Percentiles rank a stretch among this genome's conserved stretches.
These are phyloP conservation scores for Zosterops borbonicus DNA, from an alignment of 2,113 vertebrate species.

Conservation along the genomic window DNA sequence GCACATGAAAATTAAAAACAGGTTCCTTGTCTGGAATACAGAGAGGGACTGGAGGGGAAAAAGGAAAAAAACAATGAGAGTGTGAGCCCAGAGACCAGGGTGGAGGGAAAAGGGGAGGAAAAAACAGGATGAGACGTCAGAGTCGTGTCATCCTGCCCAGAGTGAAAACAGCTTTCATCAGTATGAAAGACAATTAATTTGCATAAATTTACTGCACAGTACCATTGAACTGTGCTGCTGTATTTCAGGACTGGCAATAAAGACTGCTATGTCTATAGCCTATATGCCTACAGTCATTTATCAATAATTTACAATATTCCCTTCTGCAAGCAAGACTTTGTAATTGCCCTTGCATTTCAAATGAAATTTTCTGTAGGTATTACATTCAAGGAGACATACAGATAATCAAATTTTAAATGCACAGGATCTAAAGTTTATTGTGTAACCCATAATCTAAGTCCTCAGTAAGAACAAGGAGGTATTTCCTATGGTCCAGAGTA, in stretches of 20 bases:
- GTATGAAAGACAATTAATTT: conserved; percentile 18
- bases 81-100: neutral
- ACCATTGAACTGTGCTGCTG: neutral
- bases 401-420: neutral
- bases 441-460: neutral
- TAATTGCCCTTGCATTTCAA: neutral
- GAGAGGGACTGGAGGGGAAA: conserved; percentile 24
- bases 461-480: neutral
- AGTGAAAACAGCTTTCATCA: conserved; percentile 43
- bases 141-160: neutral
- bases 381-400: neutral
- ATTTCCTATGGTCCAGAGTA: neutral
- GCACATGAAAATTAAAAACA: conserved; percentile 70
- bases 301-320: neutral
- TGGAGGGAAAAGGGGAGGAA: conserved; percentile 25
- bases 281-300: neutral
- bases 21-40: conserved; percentile 48
- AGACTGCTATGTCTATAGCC: neutral
- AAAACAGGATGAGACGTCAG: conserved; percentile 54
- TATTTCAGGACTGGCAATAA: neutral
- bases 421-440: neutral
- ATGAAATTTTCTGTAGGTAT: neutral
- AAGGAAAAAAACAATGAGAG: conserved; percentile 7
- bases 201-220: neutral
- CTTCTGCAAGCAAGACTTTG: neutral